Percentiles rank a stretch among this genome's conserved stretches.
These are phyloP conservation scores for Tetragonula clypearis DNA, from an alignment of 1,140 invertebrate genomes.

Conservation along the genomic window DNA sequence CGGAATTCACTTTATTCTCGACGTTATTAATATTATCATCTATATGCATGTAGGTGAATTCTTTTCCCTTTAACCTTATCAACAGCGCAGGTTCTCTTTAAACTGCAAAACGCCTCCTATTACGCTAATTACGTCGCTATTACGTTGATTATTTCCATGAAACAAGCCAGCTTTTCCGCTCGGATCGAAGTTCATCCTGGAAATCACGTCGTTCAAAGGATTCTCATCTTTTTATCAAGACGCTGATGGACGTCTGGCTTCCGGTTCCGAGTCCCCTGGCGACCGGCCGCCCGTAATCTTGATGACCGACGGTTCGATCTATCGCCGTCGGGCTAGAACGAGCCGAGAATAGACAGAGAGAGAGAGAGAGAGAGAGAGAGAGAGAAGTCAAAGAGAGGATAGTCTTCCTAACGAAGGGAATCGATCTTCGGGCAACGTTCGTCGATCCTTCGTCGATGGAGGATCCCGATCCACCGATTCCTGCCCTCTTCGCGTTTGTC, in stretches of 20 bases:
- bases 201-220: neutral
- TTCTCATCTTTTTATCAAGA: neutral
- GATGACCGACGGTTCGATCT: neutral
- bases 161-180: neutral
- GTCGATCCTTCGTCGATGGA: neutral
- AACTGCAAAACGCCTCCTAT: neutral
- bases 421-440: neutral
- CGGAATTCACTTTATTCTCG: too few relatives aligned
- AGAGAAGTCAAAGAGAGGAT: neutral
- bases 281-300: neutral
- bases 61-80: too few relatives aligned
- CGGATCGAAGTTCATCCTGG: neutral
- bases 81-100: neutral
- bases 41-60: too few relatives aligned
- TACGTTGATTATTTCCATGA: neutral
- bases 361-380: neutral
- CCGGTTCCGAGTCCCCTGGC: neutral
- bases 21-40: too few relatives aligned
- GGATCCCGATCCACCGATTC: neutral
- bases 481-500: neutral
- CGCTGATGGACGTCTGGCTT: neutral
- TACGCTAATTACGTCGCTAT: neutral
- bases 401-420: neutral
- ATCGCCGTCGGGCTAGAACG: slow-evolving; percentile 5
- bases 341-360: too few relatives aligned